Conservation (phyloP, 2,797 vertebrate genomes). For the Clarias pachynema region DNA sequence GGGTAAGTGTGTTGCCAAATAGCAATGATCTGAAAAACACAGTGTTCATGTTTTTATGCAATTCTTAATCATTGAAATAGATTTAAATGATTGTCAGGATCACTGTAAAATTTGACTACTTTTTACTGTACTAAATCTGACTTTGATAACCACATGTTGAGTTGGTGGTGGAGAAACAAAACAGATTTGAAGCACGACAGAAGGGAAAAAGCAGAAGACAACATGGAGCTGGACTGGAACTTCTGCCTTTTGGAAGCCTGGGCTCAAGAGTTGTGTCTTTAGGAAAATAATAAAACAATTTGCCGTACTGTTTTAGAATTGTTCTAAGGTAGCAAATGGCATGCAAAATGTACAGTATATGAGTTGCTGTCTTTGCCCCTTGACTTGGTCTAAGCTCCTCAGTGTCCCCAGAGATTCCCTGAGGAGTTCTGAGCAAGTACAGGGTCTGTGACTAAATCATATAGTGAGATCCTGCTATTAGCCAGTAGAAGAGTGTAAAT, state of each 20-base stretch:
- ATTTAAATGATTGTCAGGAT: neutral
- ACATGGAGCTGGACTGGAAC: too few species aligned
- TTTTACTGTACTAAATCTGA: neutral
- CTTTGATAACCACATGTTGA: neutral
- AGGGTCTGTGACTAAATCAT: slow-evolving; percentile 68
- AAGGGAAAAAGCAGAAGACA: too few species aligned
- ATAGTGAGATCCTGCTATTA: slow-evolving; percentile 24
- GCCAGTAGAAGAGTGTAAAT: too few species aligned
- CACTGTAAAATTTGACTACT: neutral
- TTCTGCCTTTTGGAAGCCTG: too few species aligned
- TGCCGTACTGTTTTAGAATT: neutral
- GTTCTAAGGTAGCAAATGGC: neutral
- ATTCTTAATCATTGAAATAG: neutral
- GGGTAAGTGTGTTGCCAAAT: slow-evolving; percentile 21
- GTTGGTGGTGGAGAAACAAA: too few species aligned
- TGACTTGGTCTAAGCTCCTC: slow-evolving; percentile 85
- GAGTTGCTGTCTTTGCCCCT: slow-evolving; percentile 69
- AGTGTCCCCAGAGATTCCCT: slow-evolving; percentile 68
- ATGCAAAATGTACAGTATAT: neutral
- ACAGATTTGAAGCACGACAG: too few species aligned
- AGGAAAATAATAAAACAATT: neutral
- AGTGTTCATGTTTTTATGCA: neutral
- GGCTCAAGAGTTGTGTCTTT: neutral
- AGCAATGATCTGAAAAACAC: neutral
- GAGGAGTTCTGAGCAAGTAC: slow-evolving; percentile 79